Evolutionary conservation across 1,140 invertebrate genomes (phyloP).

Genomic region (Drosophila tani): DNA sequence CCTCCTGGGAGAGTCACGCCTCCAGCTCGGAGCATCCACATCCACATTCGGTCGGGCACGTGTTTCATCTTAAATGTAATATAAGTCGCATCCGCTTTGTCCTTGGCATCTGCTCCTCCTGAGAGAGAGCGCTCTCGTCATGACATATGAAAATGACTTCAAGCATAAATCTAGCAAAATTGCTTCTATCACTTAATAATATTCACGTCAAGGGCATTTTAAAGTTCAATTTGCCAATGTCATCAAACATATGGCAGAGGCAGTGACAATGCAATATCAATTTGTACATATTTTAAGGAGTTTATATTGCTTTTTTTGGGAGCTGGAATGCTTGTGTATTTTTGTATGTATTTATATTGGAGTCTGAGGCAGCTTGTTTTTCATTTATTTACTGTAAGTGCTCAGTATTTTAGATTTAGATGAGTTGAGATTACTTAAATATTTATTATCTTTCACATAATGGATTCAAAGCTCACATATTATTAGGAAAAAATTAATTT

Average conservation of each 20-base stretch:
- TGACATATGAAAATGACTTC: constrained; percentile 56
- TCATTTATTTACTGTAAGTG: background rate
- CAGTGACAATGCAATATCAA: constrained; percentile 1
- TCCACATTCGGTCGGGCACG: constrained; percentile 53
- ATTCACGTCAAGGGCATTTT: constrained; percentile 51
- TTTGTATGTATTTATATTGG: background rate
- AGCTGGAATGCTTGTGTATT: background rate
- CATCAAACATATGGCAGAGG: constrained; percentile 10
- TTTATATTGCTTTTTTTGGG: constrained; percentile 15
- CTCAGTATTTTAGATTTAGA: background rate
- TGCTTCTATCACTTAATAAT: constrained; percentile 38
- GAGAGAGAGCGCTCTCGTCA: background rate
- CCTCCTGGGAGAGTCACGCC: constrained; percentile 19
- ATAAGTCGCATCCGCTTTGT: constrained; percentile 62
- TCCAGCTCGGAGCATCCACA: background rate
- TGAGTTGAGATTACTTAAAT: background rate
- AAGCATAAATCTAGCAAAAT: constrained; percentile 61
- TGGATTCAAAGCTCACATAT: too few relatives aligned
- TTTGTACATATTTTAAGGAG: constrained; percentile 4
- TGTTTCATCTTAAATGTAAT: constrained; percentile 72
- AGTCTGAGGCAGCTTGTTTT: background rate
- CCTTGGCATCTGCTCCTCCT: constrained; percentile 36
- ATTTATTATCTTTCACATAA: too few relatives aligned
- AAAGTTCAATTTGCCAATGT: constrained; percentile 67
- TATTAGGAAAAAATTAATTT: too few relatives aligned